phyloP scores from a whole-genome alignment of 2,888 invertebrate species.

The Ormyrus nitidulus region DNA sequence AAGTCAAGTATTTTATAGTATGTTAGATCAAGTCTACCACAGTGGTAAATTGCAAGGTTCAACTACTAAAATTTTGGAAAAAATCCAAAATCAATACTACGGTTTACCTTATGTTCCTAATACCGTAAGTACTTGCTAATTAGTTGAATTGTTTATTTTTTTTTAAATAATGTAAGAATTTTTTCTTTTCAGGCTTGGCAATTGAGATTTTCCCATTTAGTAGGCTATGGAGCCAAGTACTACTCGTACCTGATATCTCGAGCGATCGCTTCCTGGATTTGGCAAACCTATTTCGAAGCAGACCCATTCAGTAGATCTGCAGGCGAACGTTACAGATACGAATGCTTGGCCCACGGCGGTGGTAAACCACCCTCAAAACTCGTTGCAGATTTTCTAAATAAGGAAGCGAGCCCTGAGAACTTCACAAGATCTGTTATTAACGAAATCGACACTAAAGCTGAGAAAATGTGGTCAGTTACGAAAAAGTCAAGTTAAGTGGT shows the following conservation, averaged over 20 bases:
- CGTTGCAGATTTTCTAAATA: slow-evolving; percentile 86
- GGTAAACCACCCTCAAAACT: slow-evolving; percentile 88
- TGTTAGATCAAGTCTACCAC: slow-evolving; percentile 94
- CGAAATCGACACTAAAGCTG: slow-evolving; percentile 83
- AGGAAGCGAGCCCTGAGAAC: slow-evolving; percentile 84
- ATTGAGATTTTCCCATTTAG: slow-evolving; percentile 94
- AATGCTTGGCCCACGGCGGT: slow-evolving; percentile 91
- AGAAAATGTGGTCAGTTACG: slow-evolving; percentile 58
- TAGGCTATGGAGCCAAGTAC: slow-evolving; percentile 99
- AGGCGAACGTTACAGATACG: slow-evolving; percentile 86
- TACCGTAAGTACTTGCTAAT: slow-evolving; percentile 79
- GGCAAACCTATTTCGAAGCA: slow-evolving; percentile 89
- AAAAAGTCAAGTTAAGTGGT: too few relatives aligned
- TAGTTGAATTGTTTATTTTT: slow-evolving; percentile 1
- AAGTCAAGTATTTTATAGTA: slow-evolving; percentile 93
- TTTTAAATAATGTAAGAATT: slow-evolving; percentile 25
- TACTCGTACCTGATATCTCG: slow-evolving; percentile 97
- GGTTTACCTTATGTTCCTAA: slow-evolving; percentile 90
- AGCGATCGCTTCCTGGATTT: slow-evolving; percentile 94
- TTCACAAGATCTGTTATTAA: slow-evolving; percentile 88
- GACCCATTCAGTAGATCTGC: slow-evolving; percentile 87
- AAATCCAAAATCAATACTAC: slow-evolving; percentile 89
- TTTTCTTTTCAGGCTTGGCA: slow-evolving; percentile 87
- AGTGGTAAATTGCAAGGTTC: slow-evolving; percentile 77
- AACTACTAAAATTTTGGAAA: slow-evolving; percentile 86